Base-by-base conservation (phyloP, 2,797 vertebrate genomes). In the Acrossocheilus fasciatus region DNA sequence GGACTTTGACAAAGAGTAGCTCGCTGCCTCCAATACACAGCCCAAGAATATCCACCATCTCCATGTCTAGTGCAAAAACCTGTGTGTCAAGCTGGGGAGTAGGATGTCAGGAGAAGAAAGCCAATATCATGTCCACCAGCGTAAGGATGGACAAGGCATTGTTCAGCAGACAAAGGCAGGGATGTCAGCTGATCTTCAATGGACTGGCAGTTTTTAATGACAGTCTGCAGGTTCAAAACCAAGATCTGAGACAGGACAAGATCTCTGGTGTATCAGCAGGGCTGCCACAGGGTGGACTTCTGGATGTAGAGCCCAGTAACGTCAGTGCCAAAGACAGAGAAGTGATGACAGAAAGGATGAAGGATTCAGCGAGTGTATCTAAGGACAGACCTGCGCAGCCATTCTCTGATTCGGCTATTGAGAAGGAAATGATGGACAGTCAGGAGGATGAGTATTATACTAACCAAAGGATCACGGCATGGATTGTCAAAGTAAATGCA, bases 401-500 rank as follows among this genome's bases (percentile, higher is more conserved):
- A 81, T 88, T 94, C 90, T 10, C 81, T 68, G 91, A 93, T 77
- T 94, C 92, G 0, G 89, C 91, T 41, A 87, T 91, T 88, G 93
- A 94, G 89, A 93, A 93, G 8, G 90, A 91, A 39, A 52, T 26
- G 2, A 72, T 57, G 8, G 47, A 75, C 12, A 39, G 20, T 66
- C 74, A 85, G 76, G 88, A 87, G 45, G 47, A 88, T 0, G 81
- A 93, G 57, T 95, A 94, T 87, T 95, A 95, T 89, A 95, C 93
- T 0, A 90, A 92, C 14, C 90, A 94, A 89, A 94, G 91, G 91
- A 96, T 96, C 85, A 57, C 89, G 12, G 93, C 93, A 8, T 96
- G 96, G 95, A 90, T 96, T 68, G 79, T 92, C 26, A 86, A 91
- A 87, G 96, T 96, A 81, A 96, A 95, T 88, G 90, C 87, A 18